A percentile compares a stretch with the other conserved stretches of the same genome.
phyloP scores from a whole-genome alignment of 1,140 invertebrate species.

The Drosophila kepulauana region DNA sequence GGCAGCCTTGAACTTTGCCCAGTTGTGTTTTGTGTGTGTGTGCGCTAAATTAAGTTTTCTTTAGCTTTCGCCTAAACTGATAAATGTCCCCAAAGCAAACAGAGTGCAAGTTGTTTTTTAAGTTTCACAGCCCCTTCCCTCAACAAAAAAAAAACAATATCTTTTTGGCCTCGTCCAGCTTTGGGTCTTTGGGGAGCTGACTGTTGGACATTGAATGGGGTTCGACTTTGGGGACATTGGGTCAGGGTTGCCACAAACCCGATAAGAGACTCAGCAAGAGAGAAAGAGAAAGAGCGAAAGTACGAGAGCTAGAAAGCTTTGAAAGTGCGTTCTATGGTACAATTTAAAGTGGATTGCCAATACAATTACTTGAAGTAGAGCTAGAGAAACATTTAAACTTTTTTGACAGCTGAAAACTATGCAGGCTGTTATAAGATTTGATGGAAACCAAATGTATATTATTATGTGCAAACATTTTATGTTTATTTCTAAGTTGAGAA shows the following conservation, averaged over 20 bases:
- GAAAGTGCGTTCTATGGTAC: neutral
- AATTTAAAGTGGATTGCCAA: constrained; percentile 17
- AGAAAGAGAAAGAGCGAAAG: neutral
- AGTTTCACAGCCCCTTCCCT: constrained; percentile 44
- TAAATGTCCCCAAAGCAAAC: constrained; percentile 81
- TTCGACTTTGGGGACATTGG: constrained; percentile 64
- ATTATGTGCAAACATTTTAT: too few species aligned
- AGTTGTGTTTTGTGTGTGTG: constrained; percentile 41
- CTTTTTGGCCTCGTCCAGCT: constrained; percentile 48
- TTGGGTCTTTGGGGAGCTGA: constrained; percentile 28
- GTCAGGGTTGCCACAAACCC: constrained; percentile 7
- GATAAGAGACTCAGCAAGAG: neutral
- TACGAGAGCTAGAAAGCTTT: neutral
- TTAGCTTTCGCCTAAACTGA: constrained; percentile 60
- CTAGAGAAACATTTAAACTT: neutral
- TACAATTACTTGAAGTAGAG: constrained; percentile 2
- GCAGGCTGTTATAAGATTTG: neutral
- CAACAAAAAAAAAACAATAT: constrained; percentile 49
- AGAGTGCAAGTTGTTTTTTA: constrained; percentile 81
- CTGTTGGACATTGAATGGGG: constrained; percentile 16
- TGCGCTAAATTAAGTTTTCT: constrained; percentile 80
- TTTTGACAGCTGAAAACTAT: neutral
- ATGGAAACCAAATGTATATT: neutral
- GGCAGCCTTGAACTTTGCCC: constrained; percentile 73
- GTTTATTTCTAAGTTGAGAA: too few species aligned